Conservation (phyloP, 23 tunicate genomes). For the Aplidium turbinatum region DNA sequence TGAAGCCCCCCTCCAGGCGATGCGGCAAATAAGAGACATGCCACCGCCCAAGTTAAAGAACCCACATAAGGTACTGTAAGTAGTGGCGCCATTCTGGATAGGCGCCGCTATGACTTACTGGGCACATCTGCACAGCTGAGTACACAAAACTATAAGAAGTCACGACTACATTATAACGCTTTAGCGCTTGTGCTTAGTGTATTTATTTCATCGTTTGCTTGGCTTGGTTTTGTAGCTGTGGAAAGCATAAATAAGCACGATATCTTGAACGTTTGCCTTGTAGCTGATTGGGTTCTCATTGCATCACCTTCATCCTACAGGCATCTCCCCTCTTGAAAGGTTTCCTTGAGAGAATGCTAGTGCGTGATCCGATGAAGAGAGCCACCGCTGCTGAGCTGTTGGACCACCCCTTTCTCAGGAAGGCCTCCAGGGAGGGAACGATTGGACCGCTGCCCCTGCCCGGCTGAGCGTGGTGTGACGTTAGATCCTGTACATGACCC, state of each 20-base stretch:
- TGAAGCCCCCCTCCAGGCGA: constrained; percentile 93
- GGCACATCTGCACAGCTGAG: too few relatives aligned
- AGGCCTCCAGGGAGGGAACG: constrained; percentile 57
- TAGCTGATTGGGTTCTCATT: not conserved
- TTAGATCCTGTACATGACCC: too few relatives aligned
- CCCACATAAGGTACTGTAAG: constrained; percentile 84
- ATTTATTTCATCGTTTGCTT: too few relatives aligned
- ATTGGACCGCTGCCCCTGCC: constrained; percentile 47
- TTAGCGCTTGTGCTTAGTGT: too few relatives aligned
- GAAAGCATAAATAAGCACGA: too few relatives aligned
- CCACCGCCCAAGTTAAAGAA: constrained; percentile 77
- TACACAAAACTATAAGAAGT: too few relatives aligned
- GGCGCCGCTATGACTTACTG: too few relatives aligned
- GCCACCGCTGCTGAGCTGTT: constrained; percentile 79
- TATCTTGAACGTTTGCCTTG: not conserved
- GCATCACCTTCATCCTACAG: constrained; percentile 15
- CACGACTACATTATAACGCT: too few relatives aligned
- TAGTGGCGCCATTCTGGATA: too few relatives aligned
- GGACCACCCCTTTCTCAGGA: constrained; percentile 85
- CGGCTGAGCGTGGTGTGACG: too few relatives aligned
- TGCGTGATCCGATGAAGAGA: constrained; percentile 64
- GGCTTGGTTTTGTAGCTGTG: too few relatives aligned
- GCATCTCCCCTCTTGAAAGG: constrained; percentile 78
- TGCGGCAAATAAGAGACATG: constrained; percentile 81
- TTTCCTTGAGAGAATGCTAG: constrained; percentile 76